Evolutionary conservation across 2,113 vertebrate genomes (phyloP), one percentile per base, ranked within the genome.

Genomic region (Catharus fuscescens): DNA sequence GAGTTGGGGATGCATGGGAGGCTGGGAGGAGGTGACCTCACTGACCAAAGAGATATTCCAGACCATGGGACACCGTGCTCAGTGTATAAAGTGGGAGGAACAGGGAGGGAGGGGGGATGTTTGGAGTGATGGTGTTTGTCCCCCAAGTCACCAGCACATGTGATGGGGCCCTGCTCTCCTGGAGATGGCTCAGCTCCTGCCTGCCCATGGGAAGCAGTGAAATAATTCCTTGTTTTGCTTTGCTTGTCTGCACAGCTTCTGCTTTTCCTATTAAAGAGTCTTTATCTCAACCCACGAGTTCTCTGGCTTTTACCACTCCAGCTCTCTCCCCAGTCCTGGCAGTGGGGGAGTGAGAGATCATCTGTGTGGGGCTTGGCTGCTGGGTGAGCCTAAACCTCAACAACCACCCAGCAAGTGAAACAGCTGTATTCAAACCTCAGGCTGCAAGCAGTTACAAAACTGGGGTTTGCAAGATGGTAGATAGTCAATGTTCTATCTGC

Each of bases 121-220:
- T 45, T 44, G 32, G 19, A 18, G 17, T 36, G 31, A 18, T 26
- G 25, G 14, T 26, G 38, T 32, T 77, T 67, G 53, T 25, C 9
- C 38, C 31, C 53, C 9, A 26, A 12, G 21, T 23, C 26, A 32
- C 45, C 10, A 0, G 28, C 26, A 52, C 32, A 28, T 0, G 4
- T 10, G 36, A 67, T 18, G 53, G 11, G 31, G 32, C 53, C 14
- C 36, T 60, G 45, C 32, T 60, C 26, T 69, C 32, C 54, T 38
- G 62, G 54, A 36, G 11, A 15, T 15, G 45, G 38, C 38, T 32
- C 54, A 38, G 18, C 45, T 36, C 45, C 53, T 60, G 45, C 26
- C 62, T 69, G 62, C 32, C 62, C 26, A 3, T 12, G 18, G 45
- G 26, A 78, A 61, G 13, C 26, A 36, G 47, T 31, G 32, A 72